A percentile compares a stretch with the other conserved stretches of the same genome.
Evolutionary conservation across 2,888 invertebrate species (phyloP).

Genomic region (Caradrina clavipalpis): DNA sequence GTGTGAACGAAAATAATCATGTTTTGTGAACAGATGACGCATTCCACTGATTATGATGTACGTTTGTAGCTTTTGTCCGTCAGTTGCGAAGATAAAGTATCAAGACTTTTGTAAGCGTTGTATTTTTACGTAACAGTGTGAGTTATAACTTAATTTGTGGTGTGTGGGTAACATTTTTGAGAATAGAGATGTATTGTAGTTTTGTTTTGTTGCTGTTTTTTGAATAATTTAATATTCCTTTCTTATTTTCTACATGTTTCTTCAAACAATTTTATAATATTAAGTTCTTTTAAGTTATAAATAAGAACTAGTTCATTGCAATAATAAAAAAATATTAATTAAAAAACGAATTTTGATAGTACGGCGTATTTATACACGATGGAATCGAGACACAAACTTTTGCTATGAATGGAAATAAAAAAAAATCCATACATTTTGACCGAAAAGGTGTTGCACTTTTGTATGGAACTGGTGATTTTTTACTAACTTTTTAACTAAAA

Average conservation of each 20-base stretch:
- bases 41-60: conserved; percentile 36
- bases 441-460: no score
- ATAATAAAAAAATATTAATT: no score
- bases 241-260: not conserved
- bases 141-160: conserved; percentile 40
- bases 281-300: no score
- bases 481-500: no score
- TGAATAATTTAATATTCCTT: no score
- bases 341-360: no score
- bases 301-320: no score
- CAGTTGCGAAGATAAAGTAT: conserved; percentile 48
- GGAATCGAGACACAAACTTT: no score
- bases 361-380: no score
- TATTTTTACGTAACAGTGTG: conserved; percentile 13
- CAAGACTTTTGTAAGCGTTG: conserved; percentile 23
- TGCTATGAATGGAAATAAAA: no score
- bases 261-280: not conserved
- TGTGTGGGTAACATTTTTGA: conserved; percentile 5
- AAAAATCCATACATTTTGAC: no score
- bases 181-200: not conserved
- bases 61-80: conserved; percentile 32
- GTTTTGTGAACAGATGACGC: conserved; percentile 52
- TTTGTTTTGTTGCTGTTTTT: not conserved
- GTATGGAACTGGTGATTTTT: no score
- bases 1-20: conserved; percentile 28